These are phyloP conservation scores for Pocillopora damicornis DNA, from an alignment of 64 coral and sea anemone species.

Conservation along the genomic window DNA sequence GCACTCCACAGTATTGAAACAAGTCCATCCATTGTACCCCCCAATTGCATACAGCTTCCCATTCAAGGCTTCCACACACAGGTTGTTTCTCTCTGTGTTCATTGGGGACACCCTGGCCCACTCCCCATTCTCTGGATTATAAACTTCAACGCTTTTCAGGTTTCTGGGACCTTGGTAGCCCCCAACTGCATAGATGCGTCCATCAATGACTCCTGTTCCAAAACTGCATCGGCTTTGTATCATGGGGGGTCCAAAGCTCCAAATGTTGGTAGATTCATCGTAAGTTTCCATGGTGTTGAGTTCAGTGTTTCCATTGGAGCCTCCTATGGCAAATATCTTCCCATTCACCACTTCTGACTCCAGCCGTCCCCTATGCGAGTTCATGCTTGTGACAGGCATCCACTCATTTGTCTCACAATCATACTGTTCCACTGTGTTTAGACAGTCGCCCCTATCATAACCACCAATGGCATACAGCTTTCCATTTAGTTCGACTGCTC, in stretches of 20 bases:
- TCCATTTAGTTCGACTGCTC: constrained; percentile 58
- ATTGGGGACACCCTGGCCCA: constrained; percentile 55
- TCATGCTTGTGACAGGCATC: constrained; percentile 76
- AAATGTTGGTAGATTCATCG: constrained; percentile 39
- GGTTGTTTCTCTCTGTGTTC: constrained; percentile 73
- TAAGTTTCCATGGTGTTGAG: constrained; percentile 76
- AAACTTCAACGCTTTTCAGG: constrained; percentile 69
- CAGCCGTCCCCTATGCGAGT: constrained; percentile 68
- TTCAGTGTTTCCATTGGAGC: constrained; percentile 78
- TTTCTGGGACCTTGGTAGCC: constrained; percentile 76
- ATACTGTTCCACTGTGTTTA: constrained; percentile 80
- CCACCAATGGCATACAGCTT: constrained; percentile 97
- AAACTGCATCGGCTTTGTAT: constrained; percentile 66
- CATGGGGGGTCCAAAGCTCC: constrained; percentile 64
- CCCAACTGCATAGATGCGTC: constrained; percentile 62
- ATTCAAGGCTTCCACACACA: constrained; percentile 66
- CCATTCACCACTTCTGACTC: constrained; percentile 57
- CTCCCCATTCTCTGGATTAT: constrained; percentile 45
- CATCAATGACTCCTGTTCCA: constrained; percentile 54
- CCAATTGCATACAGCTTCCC: constrained; percentile 83
- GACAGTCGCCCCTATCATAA: constrained; percentile 93
- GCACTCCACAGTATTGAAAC: constrained; percentile 84
- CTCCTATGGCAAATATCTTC: constrained; percentile 79
- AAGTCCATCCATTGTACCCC: constrained; percentile 90
- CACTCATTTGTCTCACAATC: constrained; percentile 74